Conservation (phyloP, 2,888 invertebrate species). For the Cerastoderma edule region DNA sequence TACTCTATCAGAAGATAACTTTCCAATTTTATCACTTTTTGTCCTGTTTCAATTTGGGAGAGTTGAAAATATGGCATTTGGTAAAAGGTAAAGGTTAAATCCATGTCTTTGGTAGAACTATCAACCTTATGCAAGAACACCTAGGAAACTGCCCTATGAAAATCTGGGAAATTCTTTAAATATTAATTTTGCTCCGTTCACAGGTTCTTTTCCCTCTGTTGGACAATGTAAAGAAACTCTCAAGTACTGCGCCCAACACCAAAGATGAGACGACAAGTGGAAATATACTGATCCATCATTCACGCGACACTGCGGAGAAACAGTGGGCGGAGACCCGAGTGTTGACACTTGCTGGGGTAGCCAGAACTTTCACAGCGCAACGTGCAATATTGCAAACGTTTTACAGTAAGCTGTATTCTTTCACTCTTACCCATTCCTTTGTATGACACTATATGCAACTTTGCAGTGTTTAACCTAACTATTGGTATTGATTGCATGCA, state of each 20-base stretch:
- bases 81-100: too few relatives aligned
- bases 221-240: constrained; percentile 91
- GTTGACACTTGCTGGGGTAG: constrained; percentile 89
- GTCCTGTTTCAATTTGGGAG: too few relatives aligned
- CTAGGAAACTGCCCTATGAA: background rate
- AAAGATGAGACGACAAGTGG: constrained; percentile 86
- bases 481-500: too few relatives aligned
- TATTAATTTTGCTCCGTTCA: background rate
- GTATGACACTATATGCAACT: background rate
- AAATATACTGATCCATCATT: constrained; percentile 98
- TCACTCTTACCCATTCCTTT: background rate
- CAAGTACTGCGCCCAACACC: constrained; percentile 85
- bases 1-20: too few relatives aligned
- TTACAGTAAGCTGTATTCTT: constrained; percentile 42
- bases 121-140: too few relatives aligned
- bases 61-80: too few relatives aligned
- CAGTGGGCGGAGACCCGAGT: constrained; percentile 99
- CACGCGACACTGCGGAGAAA: constrained; percentile 98
- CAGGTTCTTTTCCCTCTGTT: constrained; percentile 96
- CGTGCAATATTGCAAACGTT: constrained; percentile 88
- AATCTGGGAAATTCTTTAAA: background rate
- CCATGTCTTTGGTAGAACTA: too few relatives aligned
- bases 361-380: constrained; percentile 96
- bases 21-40: too few relatives aligned
- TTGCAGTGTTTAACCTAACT: too few relatives aligned